These are phyloP conservation scores for Aptenodytes patagonicus DNA, from an alignment of 2,113 vertebrate genomes.

Conservation along the genomic window DNA sequence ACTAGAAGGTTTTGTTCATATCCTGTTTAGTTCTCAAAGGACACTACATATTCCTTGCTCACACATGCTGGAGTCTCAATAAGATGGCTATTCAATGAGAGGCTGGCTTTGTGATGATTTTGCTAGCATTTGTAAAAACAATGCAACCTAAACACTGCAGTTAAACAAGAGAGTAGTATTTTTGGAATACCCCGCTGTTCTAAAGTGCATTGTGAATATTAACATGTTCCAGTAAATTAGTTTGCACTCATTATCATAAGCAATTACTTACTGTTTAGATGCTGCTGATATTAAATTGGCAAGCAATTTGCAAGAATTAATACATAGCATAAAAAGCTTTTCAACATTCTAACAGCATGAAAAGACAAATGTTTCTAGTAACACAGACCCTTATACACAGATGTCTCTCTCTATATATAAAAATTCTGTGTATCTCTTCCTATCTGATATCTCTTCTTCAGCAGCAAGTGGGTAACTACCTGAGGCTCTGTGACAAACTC, in stretches of 20 bases:
- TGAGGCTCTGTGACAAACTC: slow-evolving; percentile 4
- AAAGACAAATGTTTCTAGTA: slow-evolving; percentile 41
- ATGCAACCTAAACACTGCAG: slow-evolving; percentile 59
- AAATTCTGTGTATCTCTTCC: neutral
- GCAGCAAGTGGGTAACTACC: neutral
- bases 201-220: slow-evolving; percentile 80
- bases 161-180: slow-evolving; percentile 71
- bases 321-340: slow-evolving; percentile 65
- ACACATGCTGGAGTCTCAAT: slow-evolving; percentile 64
- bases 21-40: slow-evolving; percentile 43
- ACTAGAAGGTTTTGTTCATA: neutral
- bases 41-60: slow-evolving; percentile 69
- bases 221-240: slow-evolving; percentile 86
- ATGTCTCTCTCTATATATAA: neutral
- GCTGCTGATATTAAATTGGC: slow-evolving; percentile 76
- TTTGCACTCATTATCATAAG: slow-evolving; percentile 84
- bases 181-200: slow-evolving; percentile 70
- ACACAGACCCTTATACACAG: neutral
- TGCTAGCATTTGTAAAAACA: slow-evolving; percentile 55
- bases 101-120: slow-evolving; percentile 66
- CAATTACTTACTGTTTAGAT: slow-evolving; percentile 85
- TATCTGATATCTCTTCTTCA: neutral
- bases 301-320: slow-evolving; percentile 81
- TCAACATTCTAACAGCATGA: slow-evolving; percentile 40
- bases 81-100: slow-evolving; percentile 61